These are phyloP conservation scores for Charina bottae DNA, from an alignment of 2,113 vertebrate genomes.

Conservation along the genomic window DNA sequence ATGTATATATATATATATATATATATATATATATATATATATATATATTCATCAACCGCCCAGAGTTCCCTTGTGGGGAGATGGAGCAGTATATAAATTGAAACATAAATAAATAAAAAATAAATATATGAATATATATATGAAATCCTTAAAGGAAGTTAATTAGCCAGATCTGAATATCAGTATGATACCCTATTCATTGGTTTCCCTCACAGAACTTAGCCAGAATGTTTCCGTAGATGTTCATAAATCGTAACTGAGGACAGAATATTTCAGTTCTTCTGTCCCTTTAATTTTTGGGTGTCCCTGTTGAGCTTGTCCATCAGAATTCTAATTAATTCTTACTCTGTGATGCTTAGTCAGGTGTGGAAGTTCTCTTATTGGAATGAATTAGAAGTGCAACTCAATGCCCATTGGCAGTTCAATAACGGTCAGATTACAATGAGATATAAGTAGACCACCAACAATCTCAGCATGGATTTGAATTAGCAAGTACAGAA, in stretches of 20 bases:
- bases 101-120: too few relatives aligned
- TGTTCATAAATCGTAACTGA: not conserved
- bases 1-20: too few relatives aligned
- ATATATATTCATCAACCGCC: too few relatives aligned
- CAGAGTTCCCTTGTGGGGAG: too few relatives aligned
- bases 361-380: constrained; percentile 1
- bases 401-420: constrained; percentile 4
- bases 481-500: constrained; percentile 14
- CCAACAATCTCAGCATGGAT: not conserved
- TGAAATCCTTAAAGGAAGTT: not conserved
- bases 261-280: not conserved
- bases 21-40: too few relatives aligned
- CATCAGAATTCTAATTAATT: constrained; percentile 11
- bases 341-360: constrained; percentile 15
- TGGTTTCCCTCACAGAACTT: not conserved
- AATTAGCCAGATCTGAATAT: not conserved
- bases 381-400: not conserved
- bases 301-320: not conserved
- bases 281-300: not conserved
- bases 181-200: not conserved
- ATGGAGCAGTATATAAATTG: too few relatives aligned
- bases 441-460: constrained; percentile 2
- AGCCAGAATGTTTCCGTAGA: not conserved
- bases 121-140: not conserved
- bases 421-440: constrained; percentile 17